Evolutionary conservation across 1,140 invertebrate species (phyloP), one percentile per base, ranked within the genome.

Genomic region (Calephelis virginiensis): DNA sequence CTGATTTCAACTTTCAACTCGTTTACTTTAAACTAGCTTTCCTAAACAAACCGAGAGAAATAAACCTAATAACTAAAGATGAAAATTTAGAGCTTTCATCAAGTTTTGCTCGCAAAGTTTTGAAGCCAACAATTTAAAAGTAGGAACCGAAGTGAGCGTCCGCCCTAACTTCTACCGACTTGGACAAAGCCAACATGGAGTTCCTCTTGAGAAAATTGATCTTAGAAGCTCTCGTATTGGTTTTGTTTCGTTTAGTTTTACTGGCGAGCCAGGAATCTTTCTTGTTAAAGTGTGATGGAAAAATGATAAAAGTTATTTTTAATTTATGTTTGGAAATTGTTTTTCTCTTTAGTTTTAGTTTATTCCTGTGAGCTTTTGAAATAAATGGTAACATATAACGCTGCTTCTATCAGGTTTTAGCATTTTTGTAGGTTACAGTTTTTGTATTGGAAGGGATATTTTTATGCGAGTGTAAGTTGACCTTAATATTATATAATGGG

Each of bases 101-200:
- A 66, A 73, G 69, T 76, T 69, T 68, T 61, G 47, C 53, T 59
- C 28, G 53, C 50, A 49, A 69, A 72, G 48, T 72, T 75, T 64
- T 45, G 37, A 71, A 70, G 64, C 53, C 64, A 81, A 83, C 81
- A 81, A 80, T 83, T 83, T 81, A 75, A 80, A 81, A 83, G 78
- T 82, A 70, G 72, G 64, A 79, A 80, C 76, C 79, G 78, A 80
- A 80, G 79, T 77, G 79, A 67, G 68, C 73, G 72, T 65, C 70
- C 74, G 67, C 73, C 73, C 70, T 68, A 76, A 81, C 48, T 64
- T 64, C 37, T 12, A 66, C 67, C 63, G 63, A 73, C 56, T 71
- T 69, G 75, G 69, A 78, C 77, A 81, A 77, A 77, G 75, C 63
- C 71, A 64, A 67, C 66, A 67, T 50, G 64, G 68, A 69, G 62